These are phyloP conservation scores for Zoanthus sansibaricus DNA, from an alignment of 92 coral and sea anemone species.

Conservation along the genomic window DNA sequence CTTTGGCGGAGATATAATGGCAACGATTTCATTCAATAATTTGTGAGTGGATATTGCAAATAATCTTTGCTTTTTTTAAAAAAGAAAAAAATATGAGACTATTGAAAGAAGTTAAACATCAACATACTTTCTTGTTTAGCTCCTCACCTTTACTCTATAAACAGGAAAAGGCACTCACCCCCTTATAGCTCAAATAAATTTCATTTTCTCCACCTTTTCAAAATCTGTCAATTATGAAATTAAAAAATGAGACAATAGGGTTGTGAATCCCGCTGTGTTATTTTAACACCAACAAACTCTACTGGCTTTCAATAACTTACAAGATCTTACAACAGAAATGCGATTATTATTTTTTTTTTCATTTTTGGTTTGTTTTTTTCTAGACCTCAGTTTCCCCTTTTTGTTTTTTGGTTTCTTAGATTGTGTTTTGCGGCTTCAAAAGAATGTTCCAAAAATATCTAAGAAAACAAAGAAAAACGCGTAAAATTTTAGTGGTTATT, in stretches of 20 bases:
- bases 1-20: neutral
- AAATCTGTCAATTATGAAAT: conserved; percentile 1
- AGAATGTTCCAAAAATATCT: neutral
- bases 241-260: neutral
- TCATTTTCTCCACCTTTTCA: neutral
- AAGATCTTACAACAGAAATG: neutral
- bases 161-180: neutral
- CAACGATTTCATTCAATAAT: neutral
- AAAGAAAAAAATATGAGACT: neutral
- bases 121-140: neutral
- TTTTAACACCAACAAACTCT: neutral
- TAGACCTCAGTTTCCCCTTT: neutral
- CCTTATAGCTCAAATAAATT: neutral
- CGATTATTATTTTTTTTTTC: neutral
- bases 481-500: neutral
- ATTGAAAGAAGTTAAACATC: neutral
- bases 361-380: neutral
- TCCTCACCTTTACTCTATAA: neutral
- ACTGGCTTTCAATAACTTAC: neutral
- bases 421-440: neutral
- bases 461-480: neutral
- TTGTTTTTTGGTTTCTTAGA: neutral
- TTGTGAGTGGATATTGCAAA: neutral
- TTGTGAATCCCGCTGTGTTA: neutral
- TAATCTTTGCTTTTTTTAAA: neutral